A percentile compares a stretch with the other conserved stretches of the same genome.
Conservation (phyloP, 2,888 invertebrate species). For the Campoplex nolae region DNA sequence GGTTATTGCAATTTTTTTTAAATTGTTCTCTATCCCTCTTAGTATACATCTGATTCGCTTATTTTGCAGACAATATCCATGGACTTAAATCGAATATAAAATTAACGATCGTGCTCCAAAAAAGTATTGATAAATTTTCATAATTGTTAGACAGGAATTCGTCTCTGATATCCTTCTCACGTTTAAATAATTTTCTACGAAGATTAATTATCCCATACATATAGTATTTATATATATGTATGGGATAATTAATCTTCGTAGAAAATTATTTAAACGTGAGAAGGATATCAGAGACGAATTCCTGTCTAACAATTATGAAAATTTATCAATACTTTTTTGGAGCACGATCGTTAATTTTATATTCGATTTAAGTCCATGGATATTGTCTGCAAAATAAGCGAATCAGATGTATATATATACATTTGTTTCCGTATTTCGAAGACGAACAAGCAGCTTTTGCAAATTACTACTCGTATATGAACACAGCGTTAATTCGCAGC, state of each 20-base stretch:
- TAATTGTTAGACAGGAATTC: background rate
- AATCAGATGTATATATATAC: background rate
- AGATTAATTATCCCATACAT: background rate
- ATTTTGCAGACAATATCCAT: background rate
- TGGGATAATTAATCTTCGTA: background rate
- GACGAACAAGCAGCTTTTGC: no score
- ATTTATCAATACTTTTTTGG: background rate
- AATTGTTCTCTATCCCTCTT: no score
- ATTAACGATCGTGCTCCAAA: background rate
- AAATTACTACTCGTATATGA: no score
- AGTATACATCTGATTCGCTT: background rate
- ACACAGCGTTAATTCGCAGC: no score
- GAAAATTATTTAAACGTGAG: background rate
- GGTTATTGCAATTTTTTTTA: no score
- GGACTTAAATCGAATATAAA: background rate
- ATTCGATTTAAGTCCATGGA: background rate
- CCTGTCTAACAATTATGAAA: background rate
- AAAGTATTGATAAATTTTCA: background rate
- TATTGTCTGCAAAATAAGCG: background rate
- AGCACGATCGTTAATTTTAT: background rate
- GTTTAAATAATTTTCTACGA: background rate
- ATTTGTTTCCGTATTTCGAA: no score
- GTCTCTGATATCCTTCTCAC: background rate
- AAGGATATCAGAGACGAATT: background rate
- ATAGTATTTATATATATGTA: background rate